phyloP scores from a whole-genome alignment of 2,888 invertebrate genomes.

The Spatulosminthurus flaviceps region DNA sequence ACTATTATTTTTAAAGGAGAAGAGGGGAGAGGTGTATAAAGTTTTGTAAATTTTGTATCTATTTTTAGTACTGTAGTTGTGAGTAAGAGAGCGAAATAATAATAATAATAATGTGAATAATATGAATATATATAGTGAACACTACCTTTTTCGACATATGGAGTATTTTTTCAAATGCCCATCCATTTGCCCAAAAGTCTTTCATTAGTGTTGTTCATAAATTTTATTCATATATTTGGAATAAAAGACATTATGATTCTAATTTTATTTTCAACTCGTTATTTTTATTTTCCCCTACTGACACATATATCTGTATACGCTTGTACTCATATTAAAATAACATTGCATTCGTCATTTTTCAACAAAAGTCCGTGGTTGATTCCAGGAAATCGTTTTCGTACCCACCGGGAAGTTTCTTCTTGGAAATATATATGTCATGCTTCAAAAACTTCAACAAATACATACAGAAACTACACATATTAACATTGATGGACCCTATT shows the following conservation, averaged over 20 bases:
- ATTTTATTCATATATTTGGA: neutral
- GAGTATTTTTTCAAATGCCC: slow-evolving; percentile 43
- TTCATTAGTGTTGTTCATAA: slow-evolving; percentile 33
- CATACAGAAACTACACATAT: too few relatives aligned
- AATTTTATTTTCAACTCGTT: neutral
- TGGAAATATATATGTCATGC: too few relatives aligned
- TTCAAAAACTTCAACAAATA: too few relatives aligned
- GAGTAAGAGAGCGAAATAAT: too few relatives aligned
- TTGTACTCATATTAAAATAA: too few relatives aligned
- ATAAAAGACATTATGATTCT: slow-evolving; percentile 30
- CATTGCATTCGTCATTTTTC: too few relatives aligned
- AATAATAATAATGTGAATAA: neutral
- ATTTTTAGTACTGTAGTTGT: slow-evolving; percentile 3
- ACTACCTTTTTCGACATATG: neutral
- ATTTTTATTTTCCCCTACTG: neutral
- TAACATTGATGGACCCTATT: too few relatives aligned
- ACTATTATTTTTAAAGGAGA: too few relatives aligned
- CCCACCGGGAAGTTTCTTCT: too few relatives aligned
- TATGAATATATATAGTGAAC: slow-evolving; percentile 11
- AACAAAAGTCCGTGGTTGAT: too few relatives aligned
- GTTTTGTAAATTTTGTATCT: slow-evolving; percentile 31
- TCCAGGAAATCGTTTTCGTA: too few relatives aligned
- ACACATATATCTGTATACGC: neutral
- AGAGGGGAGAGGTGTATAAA: neutral
- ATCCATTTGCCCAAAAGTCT: slow-evolving; percentile 47